Evolutionary conservation across 2,113 vertebrate species (phyloP).

Genomic region (Dicerorhinus sumatrensis): DNA sequence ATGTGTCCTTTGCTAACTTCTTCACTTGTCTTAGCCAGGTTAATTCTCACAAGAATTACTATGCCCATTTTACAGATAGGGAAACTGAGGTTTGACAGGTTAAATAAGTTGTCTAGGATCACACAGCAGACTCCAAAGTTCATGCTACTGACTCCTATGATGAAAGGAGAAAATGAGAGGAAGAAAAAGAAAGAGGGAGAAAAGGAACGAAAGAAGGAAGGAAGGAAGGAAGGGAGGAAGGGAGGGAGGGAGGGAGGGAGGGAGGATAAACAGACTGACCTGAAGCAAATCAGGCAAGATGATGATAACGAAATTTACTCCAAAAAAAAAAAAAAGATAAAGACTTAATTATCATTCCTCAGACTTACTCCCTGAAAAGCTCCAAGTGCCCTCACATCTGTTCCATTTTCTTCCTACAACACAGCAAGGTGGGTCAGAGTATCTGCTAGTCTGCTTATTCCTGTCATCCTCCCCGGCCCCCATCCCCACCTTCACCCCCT

Average conservation of each 20-base stretch:
- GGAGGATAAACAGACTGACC: not conserved
- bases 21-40: no score
- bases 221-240: rapidly evolving
- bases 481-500: no score
- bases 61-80: not conserved
- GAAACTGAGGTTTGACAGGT: not conserved
- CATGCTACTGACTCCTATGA: not conserved
- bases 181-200: rapidly evolving
- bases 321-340: not conserved
- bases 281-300: not conserved
- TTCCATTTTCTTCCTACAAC: not conserved
- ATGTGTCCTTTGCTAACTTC: not conserved
- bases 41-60: not conserved
- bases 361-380: not conserved
- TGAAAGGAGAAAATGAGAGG: not conserved
- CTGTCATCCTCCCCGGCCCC: no score
- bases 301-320: not conserved
- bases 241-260: not conserved
- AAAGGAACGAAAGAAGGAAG: not conserved
- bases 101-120: not conserved
- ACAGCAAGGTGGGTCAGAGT: not conserved
- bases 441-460: not conserved
- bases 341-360: not conserved
- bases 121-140: not conserved
- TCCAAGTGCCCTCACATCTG: not conserved